Base-by-base conservation (phyloP, 2,113 vertebrate genomes). In the Herpailurus yagouaroundi region DNA sequence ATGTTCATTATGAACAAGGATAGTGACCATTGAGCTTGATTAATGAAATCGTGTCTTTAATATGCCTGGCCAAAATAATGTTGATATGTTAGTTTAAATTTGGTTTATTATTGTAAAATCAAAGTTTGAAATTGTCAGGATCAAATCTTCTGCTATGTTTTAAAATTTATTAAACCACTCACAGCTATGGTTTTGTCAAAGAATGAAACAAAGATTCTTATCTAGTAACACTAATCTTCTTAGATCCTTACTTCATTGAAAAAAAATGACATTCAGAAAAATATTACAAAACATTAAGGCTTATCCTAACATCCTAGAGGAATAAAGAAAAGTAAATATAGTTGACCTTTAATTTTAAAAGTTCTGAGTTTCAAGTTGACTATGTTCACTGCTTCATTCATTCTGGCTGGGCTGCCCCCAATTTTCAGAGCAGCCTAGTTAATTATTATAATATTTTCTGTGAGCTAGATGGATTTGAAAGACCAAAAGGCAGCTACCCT, bases 381-480 rank as follows among this genome's bases (percentile, higher is more conserved):
- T 82, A 4, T 31, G 71, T 92, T 88, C 57, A 89, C 41, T 60
- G 27, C 4, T 89, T 89, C 6, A 79, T 73, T 92, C 18, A 79
- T 79, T 91, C 89, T 79, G n/a, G 18, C 69, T 93, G 21, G 3
- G 8, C 14, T 87, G 38, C 3, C 36, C 50, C 60, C 48, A 66
- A 64, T 87, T 93, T 94, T 91, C 45, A 79, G 69, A 86, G 33
- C 21, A 79, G 7, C n/a, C 41, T 74, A 8, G 3, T 60, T 96
- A 73, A 33, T 89, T 68, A 64, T 64, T 57, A 52, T 66, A 52
- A 80, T 45, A 93, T 36, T 6, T 83, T 60, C 68, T 96, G 31
- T 80, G 50, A 91, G 68, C 25, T 91, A 88, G 93, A 81, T 92
- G n/a, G 27, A 76, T 79, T 80, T 74, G 36, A 96, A 91, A 89